Evolutionary conservation across 1,140 invertebrate genomes (phyloP), one percentile per base, ranked within the genome.

Genomic region (Caenorhabditis remanei): DNA sequence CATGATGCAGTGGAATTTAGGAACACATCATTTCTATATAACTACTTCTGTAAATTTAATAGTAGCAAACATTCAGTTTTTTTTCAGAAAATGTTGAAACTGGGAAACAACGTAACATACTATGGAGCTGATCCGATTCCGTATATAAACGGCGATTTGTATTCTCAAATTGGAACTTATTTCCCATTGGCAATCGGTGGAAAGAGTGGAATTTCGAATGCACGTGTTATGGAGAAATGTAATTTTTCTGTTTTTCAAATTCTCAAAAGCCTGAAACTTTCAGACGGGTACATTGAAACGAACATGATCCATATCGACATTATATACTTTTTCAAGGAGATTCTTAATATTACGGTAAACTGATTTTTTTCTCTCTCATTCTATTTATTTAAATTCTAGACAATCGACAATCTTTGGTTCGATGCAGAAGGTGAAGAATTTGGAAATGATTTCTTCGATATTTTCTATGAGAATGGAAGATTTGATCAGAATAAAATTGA

Each of bases 61-160:
- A 83, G 56, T 21, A 46, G 40, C 7, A 2, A 24, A 11, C 4
- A 1, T 40, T 58, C 19, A 14, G 8, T 24, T 43, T n/a, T 50
- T 65, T 48, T 85, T 63, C 53, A 58, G 82, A 84, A 84, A 84
- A 58, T 61, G 84, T 1, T 24, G 21, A 50, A 67, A 67, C 61
- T 65, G 5, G 48, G 58, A n/a, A 67, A 67, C 61, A 85, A 85
- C 7, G 84, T 85, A 5, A 48, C 55, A 14, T 53, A 63, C 40
- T 85, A n/a, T 32, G 84, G 84, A 48, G 84, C 84, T 16, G 84
- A 85, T 48, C 84, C 84, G 13, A 67, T 85, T 32, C 55, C 84
- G 0, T 40, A 85, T 19, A 67, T 24, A 32, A 85, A 85, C n/a
- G 58, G 43, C 4, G 84, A 85, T 13, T n/a, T 85, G 3, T 85